Base-by-base conservation (phyloP, 2,888 invertebrate species). In the Micoletzkya japonica region DNA sequence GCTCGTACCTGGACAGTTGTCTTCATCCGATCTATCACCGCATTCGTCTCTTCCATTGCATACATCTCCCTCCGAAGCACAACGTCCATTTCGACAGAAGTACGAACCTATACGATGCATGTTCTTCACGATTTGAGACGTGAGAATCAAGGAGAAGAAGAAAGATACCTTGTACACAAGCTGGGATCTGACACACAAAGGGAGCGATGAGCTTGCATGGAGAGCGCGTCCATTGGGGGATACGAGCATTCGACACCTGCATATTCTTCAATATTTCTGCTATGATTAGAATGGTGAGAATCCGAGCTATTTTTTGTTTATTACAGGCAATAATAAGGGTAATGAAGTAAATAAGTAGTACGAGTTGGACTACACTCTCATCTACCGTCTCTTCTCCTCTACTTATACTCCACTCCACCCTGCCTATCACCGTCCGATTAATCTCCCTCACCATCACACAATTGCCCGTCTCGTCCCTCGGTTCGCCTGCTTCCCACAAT, bases 131-230 rank as follows among this genome's bases (percentile, higher is more conserved):
- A n/a, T 30, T 30, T 20, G 20, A 6, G 10, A 39, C 17, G 6
- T 10, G 39, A 10, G 39, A 39, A 39, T 39, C 37, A 39, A 39
- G 59, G 50, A 32, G 32, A 63, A 63, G 34, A 50, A 49, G 58
- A 52, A 49, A 39, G 50, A 34, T 10, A 85, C 83, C 92, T 86
- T 90, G 89, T 68, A 95, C 93, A 87, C 95, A 96, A 64, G 95
- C 95, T 77, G 90, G 90, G 34, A 93, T 90, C 85, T 92, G 90
- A 86, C 96, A 96, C 90, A 95, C 92, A 87, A 96, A 96, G 34
- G 95, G 95, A 81, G 95, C 88, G 64, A 96, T 89, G 69, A 92
- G 91, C 89, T 95, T 95, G 87, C 96, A 96, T 37, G 94, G 94
- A 70, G 93, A 93, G 73, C 96, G 89, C 86, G 93, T 91, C 96